phyloP scores from a whole-genome alignment of 2,888 invertebrate genomes.

The Mythimna lalbum region DNA sequence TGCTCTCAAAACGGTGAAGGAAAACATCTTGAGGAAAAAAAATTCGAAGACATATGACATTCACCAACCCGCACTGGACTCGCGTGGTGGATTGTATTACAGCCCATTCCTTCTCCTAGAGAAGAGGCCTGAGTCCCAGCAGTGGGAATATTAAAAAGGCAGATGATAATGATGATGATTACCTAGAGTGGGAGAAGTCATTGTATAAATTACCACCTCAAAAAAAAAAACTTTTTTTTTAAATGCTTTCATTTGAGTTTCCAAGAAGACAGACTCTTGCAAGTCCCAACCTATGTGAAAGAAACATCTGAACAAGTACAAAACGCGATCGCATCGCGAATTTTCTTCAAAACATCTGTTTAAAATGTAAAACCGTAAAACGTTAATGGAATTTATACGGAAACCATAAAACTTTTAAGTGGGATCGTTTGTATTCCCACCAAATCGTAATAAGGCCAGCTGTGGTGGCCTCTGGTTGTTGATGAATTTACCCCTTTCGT shows the following conservation, averaged over 20 bases:
- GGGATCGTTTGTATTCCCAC: conserved; percentile 85
- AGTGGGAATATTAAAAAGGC: too few species aligned
- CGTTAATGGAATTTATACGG: conserved; percentile 86
- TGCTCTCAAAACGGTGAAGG: too few species aligned
- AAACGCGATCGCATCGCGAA: conserved; percentile 46
- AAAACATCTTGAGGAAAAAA: too few species aligned
- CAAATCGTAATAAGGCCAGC: conserved; percentile 76
- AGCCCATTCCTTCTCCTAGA: too few species aligned
- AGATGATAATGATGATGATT: too few species aligned
- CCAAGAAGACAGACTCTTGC: background rate
- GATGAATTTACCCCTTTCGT: conserved; percentile 52
- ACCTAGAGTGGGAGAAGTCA: too few species aligned
- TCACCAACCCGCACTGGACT: too few species aligned
- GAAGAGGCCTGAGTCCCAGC: too few species aligned
- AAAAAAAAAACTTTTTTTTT: background rate
- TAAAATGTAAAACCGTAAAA: conserved; percentile 86
- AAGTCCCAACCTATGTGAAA: conserved; percentile 24
- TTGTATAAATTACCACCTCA: too few species aligned
- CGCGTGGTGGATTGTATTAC: too few species aligned
- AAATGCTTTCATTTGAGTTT: conserved; percentile 1
- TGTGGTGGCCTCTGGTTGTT: conserved; percentile 62
- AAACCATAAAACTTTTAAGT: conserved; percentile 88
- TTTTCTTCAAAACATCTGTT: conserved; percentile 78
- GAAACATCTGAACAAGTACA: conserved; percentile 32
- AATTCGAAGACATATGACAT: too few species aligned